Evolutionary conservation across 2,797 vertebrate genomes (phyloP), one percentile per base, ranked within the genome.

Genomic region (Myotis daubentonii): DNA sequence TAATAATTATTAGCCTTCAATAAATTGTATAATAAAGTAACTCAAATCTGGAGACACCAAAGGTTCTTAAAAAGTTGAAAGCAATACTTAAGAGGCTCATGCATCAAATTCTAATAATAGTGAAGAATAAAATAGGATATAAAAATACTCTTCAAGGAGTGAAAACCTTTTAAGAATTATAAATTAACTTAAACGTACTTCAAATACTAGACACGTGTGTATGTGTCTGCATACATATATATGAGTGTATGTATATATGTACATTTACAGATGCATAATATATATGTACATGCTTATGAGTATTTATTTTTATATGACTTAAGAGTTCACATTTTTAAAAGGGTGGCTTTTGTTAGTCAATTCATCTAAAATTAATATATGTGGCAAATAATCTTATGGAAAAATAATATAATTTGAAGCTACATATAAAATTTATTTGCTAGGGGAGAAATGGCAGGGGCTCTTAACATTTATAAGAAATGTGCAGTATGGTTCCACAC

Each of bases 1-100:
- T 97, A 97, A 94, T 98, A 98, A 98, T 98, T 98, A 98, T 98
- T 98, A 98, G 98, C 95, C 97, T 98, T 98, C 98, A 97, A 94
- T 97, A 98, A 98, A 98, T 97, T 97, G 92, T 83, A 91, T 51
- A 98, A 97, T 93, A 97, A 97, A 96, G 95, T 96, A 98, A 98
- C 97, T 97, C 47, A 96, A 97, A 96, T 98, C 97, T 98, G 89
- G 87, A 97, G 96, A 98, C 98, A 97, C 93, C 97, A 98, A 98
- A 97, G 97, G 66, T 84, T 98, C 94, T 95, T 91, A 96, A 97
- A 98, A 98, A 98, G 94, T 97, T 97, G 86, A 97, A 98, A 97
- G 95, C 68, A 97, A 94, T 97, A 97, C 97, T 98, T 97, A 97
- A 98, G 94, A 94, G 83, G 80, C 95, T 96, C 7, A 12, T 92